Evolutionary conservation across 2,797 vertebrate species (phyloP).

Genomic region (Chiroxiphia lanceolata): DNA sequence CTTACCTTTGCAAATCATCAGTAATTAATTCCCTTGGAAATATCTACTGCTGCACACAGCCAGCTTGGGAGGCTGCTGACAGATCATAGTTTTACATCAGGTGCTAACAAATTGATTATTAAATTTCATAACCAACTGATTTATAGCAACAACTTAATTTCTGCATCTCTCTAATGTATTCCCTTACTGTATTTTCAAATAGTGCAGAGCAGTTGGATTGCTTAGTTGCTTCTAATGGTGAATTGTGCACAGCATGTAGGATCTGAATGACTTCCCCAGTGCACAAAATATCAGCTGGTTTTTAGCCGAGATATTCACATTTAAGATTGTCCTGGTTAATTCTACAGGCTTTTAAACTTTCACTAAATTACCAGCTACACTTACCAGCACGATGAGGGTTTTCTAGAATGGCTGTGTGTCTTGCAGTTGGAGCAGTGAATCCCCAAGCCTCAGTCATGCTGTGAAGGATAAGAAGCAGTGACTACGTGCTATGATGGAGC

Average conservation of each 20-base stretch:
- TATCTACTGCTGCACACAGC: slow-evolving; percentile 39
- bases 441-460: neutral
- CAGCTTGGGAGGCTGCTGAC: slow-evolving; percentile 48
- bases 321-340: neutral
- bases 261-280: neutral
- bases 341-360: neutral
- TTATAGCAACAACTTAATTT: slow-evolving; percentile 44
- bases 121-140: slow-evolving; percentile 47
- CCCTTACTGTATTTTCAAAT: neutral
- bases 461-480: neutral
- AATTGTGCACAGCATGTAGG: neutral
- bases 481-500: neutral
- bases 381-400: neutral
- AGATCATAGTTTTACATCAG: slow-evolving; percentile 58
- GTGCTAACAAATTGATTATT: slow-evolving; percentile 67
- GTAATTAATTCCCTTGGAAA: slow-evolving; percentile 72
- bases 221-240: neutral
- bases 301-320: neutral
- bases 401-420: neutral
- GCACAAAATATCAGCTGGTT: neutral
- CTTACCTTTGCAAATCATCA: slow-evolving; percentile 68
- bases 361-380: neutral
- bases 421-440: neutral
- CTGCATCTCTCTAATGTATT: slow-evolving; percentile 12
- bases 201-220: neutral